Evolutionary conservation across 2,797 vertebrate genomes (phyloP).

Genomic region (Phaenicophaeus curvirostris): DNA sequence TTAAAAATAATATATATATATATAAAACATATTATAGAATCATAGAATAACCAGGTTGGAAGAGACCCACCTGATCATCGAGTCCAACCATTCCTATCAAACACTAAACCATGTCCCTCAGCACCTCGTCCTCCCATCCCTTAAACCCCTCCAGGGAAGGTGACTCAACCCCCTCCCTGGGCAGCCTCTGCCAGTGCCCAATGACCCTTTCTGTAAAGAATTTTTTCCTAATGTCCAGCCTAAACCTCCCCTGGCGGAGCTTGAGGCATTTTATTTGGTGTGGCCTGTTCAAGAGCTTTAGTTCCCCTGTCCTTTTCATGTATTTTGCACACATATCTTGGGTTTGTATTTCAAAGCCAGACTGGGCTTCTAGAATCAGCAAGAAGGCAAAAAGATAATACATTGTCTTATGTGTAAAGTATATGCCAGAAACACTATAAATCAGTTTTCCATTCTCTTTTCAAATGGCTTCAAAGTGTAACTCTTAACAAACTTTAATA

Average conservation of each 20-base stretch:
- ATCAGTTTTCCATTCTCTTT: neutral
- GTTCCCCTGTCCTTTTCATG: neutral
- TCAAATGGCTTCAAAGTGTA: neutral
- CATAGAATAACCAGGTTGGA: no score
- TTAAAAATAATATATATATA: neutral
- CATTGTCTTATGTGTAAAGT: neutral
- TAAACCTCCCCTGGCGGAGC: no score
- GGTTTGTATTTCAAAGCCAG: neutral
- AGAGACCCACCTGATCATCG: no score
- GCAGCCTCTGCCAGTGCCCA: no score
- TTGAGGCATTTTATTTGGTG: neutral
- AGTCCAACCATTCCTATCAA: no score
- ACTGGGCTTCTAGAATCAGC: neutral
- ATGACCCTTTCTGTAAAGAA: no score
- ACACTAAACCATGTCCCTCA: no score
- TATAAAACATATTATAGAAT: no score
- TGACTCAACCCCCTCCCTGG: no score
- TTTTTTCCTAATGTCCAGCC: no score
- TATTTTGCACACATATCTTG: rapidly evolving
- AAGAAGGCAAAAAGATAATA: neutral
- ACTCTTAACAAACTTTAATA: neutral
- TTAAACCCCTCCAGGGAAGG: no score
- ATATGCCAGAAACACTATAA: neutral
- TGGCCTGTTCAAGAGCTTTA: neutral
- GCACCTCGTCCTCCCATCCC: no score